phyloP scores from a whole-genome alignment of 2,113 vertebrate genomes.

The Hucho hucho region DNA sequence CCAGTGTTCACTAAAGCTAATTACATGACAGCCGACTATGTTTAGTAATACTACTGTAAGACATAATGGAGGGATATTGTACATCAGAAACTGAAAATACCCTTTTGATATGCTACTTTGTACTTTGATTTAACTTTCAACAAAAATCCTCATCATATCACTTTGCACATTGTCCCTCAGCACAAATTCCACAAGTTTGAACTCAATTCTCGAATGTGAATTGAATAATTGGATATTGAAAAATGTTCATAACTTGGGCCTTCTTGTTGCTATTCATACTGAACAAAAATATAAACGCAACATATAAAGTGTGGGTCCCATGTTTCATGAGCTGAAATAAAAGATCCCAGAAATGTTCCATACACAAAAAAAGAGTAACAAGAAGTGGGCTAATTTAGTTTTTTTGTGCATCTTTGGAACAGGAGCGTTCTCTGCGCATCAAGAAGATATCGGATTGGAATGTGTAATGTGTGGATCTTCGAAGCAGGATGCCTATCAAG shows the following conservation, averaged over 20 bases:
- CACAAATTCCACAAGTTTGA: background rate
- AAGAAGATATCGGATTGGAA: too few relatives aligned
- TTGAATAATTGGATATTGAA: background rate
- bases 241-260: background rate
- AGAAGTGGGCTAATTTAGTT: too few relatives aligned
- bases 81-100: too few relatives aligned
- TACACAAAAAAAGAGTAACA: too few relatives aligned
- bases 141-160: background rate
- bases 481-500: too few relatives aligned
- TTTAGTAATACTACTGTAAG: background rate
- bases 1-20: slow-evolving; percentile 30
- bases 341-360: too few relatives aligned
- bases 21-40: slow-evolving; percentile 31
- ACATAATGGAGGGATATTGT: background rate
- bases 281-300: too few relatives aligned
- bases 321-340: too few relatives aligned
- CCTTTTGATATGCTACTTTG: background rate
- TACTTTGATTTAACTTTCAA: background rate
- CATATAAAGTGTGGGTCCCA: too few relatives aligned
- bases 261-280: background rate
- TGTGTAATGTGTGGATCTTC: too few relatives aligned
- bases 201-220: background rate
- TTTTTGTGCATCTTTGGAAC: too few relatives aligned
- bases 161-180: background rate
- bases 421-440: too few relatives aligned